Evolutionary conservation across 2,888 invertebrate species (phyloP), one percentile per base, ranked within the genome.

Genomic region (Mamestra brassicae): DNA sequence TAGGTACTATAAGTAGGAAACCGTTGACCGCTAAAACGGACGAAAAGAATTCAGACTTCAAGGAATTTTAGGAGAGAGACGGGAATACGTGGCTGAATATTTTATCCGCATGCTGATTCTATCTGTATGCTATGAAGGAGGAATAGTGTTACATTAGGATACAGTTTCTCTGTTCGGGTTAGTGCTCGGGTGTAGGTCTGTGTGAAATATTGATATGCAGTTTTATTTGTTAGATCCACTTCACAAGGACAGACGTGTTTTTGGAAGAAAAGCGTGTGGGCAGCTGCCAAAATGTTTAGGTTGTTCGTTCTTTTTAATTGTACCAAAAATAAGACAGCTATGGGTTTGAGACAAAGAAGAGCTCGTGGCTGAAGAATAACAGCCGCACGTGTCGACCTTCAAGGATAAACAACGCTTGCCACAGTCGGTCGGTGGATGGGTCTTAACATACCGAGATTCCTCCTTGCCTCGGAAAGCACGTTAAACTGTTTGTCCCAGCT

Each of bases 21-120:
- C 26, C 54, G 50, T 71, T 83, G 78, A 71, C 83, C 78, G 83
- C 38, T 55, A 15, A 63, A 71, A 78, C 26, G 52, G 58, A 67
- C 66, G 54, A 50, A 80, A 82, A 71, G 62, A 82, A 83, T 78
- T 80, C 58, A 52, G 17, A 77, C 78, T 78, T 66, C 36, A 36
- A 66, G n/a, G 52, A 54, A 82, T 78, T 82, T 82, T 45, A 82
- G 71, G 45, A 11, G 17, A 55, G 58, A 63, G 42, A 63, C 60
- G 66, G 71, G 71, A 71, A 82, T 78, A 55, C 26, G 34, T 2
- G 3, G 13, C 78, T 80, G 80, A 80, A 80, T 80, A 83, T 78
- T 80, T 83, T 71, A 80, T 80, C 15, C 67, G 58, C 58, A 83
- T 71, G 79, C 58, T 80, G 72, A 83, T 80, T 67, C 72, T 64